Evolutionary conservation across 2,113 vertebrate genomes (phyloP), one percentile per base, ranked within the genome.

Genomic region (Machaerirhynchus nigripectus): DNA sequence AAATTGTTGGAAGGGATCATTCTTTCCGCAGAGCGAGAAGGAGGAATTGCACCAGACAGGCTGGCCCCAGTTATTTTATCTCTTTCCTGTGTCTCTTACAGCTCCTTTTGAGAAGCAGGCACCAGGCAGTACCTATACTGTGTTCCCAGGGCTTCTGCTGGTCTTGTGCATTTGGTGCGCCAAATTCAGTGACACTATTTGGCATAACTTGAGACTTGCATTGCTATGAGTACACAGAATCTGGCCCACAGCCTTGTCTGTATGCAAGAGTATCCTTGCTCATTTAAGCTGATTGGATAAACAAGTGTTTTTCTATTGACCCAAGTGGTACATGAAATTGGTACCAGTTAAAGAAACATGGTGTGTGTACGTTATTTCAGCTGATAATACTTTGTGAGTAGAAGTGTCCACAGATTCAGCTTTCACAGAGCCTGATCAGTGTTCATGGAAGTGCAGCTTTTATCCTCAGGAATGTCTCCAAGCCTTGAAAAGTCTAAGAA

Each of bases 61-160:
- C 82, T 94, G 92, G 95, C 91, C 94, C 93, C 56, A 77, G 90
- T 94, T 73, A 87, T 97, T 95, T 97, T 96, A 79, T 98, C 94
- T 70, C 55, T 92, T 91, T 96, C 94, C 91, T 95, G 85, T 93
- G 92, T 84, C 78, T 82, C 78, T 90, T 90, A 95, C 55, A 95
- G 83, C 76, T 92, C 39, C 60, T 70, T 83, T 97, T 83, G 49
- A 87, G 92, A 22, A 85, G n/a, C 55, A 71, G 88, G 69, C 94
- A 86, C 64, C 50, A 94, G 71, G 56, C 93, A 84, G 30, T 96
- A 76, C 82, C 91, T 75, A 94, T 87, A 56, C 64, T 42, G 19
- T 73, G n/a, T 78, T 55, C 77, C 90, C 92, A 85, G 93, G 87
- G 80, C 84, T 92, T 91, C 90, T 70, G 33, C 50, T 78, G 57